Conservation (phyloP, 2,888 invertebrate species). For the Adineta ricciae region DNA sequence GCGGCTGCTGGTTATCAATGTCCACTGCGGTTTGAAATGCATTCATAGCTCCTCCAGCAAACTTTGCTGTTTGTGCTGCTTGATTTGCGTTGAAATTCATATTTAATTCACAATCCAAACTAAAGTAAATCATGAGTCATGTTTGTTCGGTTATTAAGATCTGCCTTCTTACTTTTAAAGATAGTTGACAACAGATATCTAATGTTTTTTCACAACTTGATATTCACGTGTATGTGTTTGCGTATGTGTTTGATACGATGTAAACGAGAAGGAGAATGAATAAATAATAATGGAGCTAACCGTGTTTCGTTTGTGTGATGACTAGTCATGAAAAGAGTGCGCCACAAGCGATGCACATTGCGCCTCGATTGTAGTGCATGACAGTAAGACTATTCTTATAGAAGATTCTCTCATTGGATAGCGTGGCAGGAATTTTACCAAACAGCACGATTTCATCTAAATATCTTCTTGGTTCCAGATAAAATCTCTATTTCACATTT, state of each 20-base stretch:
- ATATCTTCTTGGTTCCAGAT: too few species aligned
- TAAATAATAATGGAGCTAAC: not conserved
- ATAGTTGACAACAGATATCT: not conserved
- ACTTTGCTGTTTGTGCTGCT: not conserved
- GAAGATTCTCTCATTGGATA: not conserved
- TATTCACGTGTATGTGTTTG: not conserved
- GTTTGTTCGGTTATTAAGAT: too few species aligned
- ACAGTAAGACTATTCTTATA: not conserved
- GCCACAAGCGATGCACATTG: not conserved
- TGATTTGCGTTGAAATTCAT: not conserved
- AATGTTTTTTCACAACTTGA: not conserved
- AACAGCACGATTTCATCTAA: too few species aligned
- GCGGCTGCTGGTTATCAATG: not conserved
- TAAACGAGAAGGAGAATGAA: not conserved
- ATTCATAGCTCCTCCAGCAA: not conserved
- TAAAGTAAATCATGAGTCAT: not conserved
- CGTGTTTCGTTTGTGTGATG: not conserved
- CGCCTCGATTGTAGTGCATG: not conserved
- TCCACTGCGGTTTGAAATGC: not conserved
- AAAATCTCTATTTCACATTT: too few species aligned
- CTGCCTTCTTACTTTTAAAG: not conserved
- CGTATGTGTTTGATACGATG: not conserved
- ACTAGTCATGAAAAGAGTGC: not conserved
- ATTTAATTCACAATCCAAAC: not conserved
- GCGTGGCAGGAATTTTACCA: too few species aligned